Conservation (phyloP, 1,140 invertebrate species). For the Chironomus striatipennis region DNA sequence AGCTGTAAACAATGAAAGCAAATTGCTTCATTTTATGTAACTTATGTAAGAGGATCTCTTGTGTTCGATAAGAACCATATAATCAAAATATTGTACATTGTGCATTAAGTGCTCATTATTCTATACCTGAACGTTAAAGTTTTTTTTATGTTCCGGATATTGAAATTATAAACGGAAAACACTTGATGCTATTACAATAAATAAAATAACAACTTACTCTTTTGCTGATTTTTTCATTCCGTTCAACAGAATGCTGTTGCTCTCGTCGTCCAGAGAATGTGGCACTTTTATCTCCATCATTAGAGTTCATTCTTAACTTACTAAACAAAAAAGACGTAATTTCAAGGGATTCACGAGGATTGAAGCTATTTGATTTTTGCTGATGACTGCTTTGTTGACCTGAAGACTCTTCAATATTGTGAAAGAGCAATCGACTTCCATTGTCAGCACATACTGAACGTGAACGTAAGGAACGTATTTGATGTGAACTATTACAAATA, state of each 20-base stretch:
- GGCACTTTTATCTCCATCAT: background rate
- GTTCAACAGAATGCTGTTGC: background rate
- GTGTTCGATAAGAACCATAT: too few species aligned
- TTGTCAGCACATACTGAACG: conserved; percentile 10
- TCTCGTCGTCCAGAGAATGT: background rate
- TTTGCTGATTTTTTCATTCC: background rate
- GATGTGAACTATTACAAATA: background rate
- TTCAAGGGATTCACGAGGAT: background rate
- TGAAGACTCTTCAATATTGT: background rate
- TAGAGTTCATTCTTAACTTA: background rate
- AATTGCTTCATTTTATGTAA: too few species aligned
- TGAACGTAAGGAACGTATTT: background rate
- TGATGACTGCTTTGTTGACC: background rate
- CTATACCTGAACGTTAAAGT: too few species aligned
- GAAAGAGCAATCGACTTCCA: background rate
- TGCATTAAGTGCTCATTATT: too few species aligned
- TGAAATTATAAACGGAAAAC: too few species aligned
- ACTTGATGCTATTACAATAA: background rate
- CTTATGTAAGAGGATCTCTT: too few species aligned
- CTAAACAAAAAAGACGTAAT: background rate
- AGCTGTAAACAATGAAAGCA: too few species aligned
- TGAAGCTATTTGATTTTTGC: conserved; percentile 2
- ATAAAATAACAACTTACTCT: background rate
- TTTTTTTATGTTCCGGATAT: too few species aligned
- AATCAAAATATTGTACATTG: too few species aligned